Evolutionary conservation across 1,140 invertebrate species (phyloP).

Genomic region (Chironomus striatipennis): DNA sequence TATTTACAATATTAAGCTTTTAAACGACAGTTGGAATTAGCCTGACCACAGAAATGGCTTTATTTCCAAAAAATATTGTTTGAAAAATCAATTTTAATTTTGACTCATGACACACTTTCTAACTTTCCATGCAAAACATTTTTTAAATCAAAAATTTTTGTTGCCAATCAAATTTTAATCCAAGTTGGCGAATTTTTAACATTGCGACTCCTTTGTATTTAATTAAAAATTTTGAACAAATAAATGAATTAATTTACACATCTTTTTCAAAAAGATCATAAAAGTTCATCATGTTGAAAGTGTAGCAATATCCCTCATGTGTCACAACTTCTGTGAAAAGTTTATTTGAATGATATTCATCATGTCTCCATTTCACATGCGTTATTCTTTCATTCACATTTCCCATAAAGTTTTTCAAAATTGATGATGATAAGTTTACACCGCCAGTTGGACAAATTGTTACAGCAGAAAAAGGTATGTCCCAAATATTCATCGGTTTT

Average conservation of each 20-base stretch:
- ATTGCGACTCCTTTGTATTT: too few species aligned
- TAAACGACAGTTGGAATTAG: too few species aligned
- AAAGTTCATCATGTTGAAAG: constrained; percentile 26
- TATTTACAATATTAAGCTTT: too few species aligned
- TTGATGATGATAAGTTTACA: background rate
- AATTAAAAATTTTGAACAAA: too few species aligned
- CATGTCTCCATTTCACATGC: background rate
- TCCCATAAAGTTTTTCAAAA: background rate
- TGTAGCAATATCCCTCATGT: constrained; percentile 26
- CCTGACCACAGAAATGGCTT: too few species aligned
- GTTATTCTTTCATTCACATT: background rate
- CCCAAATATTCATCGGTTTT: constrained; percentile 50
- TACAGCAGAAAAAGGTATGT: constrained; percentile 53
- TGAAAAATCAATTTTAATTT: too few species aligned
- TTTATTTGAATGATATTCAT: background rate
- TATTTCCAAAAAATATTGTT: too few species aligned
- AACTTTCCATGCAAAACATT: too few species aligned
- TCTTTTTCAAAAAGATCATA: constrained; percentile 5
- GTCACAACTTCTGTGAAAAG: constrained; percentile 25
- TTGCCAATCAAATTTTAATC: too few species aligned
- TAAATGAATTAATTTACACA: constrained; percentile 25
- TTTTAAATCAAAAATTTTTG: too few species aligned
- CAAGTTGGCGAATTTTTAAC: too few species aligned
- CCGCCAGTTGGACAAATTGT: constrained; percentile 44
- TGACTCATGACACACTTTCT: too few species aligned